phyloP scores from a whole-genome alignment of 2,113 vertebrate species.

The Cygnus atratus region DNA sequence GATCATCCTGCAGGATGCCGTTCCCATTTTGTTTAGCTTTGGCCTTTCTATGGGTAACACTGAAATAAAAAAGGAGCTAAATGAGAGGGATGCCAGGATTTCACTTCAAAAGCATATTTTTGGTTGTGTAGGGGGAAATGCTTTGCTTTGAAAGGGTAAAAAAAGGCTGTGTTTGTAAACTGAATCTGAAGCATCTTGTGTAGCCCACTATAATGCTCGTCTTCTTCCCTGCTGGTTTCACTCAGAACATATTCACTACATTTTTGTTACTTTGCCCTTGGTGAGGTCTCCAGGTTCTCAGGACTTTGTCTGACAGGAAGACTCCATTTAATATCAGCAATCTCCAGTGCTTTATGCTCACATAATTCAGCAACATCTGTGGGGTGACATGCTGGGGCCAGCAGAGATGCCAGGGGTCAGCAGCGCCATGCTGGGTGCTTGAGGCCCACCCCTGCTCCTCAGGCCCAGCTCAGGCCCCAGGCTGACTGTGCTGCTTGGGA shows the following conservation, averaged over 20 bases:
- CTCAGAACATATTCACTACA: not conserved
- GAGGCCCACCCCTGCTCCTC: not conserved
- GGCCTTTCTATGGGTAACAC: not conserved
- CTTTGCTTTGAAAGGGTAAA: conserved; percentile 4
- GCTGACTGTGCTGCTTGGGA: not conserved
- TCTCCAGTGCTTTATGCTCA: not conserved
- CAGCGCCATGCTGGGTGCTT: rapidly evolving
- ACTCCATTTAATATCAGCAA: not conserved
- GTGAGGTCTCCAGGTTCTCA: not conserved
- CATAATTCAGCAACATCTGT: rapidly evolving
- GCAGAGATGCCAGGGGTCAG: not conserved
- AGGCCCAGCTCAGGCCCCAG: rapidly evolving
- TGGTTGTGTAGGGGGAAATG: not conserved
- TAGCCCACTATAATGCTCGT: not conserved
- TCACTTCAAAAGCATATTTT: not conserved
- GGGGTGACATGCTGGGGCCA: not conserved
- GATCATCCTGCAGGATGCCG: conserved; percentile 24
- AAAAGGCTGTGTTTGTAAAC: not conserved
- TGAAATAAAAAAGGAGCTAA: not conserved
- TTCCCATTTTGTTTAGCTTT: not conserved
- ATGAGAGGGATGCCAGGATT: not conserved
- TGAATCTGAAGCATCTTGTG: not conserved
- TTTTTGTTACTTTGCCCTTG: not conserved
- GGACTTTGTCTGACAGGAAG: not conserved
- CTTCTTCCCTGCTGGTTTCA: not conserved